phyloP scores from a whole-genome alignment of 1,140 invertebrate genomes.

The Zophobas atratus region DNA sequence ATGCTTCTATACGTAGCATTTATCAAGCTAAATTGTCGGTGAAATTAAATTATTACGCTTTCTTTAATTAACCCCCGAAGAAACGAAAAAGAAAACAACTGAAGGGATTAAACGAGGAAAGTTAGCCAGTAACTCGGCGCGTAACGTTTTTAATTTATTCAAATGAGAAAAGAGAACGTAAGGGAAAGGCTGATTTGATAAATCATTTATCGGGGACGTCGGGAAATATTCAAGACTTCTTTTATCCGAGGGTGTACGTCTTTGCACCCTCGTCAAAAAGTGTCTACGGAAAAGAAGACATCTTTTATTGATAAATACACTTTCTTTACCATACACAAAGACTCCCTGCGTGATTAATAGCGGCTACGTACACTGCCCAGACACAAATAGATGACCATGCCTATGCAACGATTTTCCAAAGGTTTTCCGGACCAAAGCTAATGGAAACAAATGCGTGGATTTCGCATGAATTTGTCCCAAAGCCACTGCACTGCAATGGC shows the following conservation, averaged over 20 bases:
- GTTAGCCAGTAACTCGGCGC: constrained; percentile 5
- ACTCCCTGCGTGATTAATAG: no score
- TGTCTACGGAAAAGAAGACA: no score
- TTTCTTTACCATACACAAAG: no score
- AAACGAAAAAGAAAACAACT: constrained; percentile 27
- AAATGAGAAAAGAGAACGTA: constrained; percentile 20
- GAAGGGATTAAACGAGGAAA: constrained; percentile 13
- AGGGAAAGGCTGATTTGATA: constrained; percentile 21
- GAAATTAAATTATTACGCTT: constrained; percentile 32
- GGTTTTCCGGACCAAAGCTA: no score
- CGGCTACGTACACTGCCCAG: no score
- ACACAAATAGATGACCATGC: no score
- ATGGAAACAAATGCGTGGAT: neutral
- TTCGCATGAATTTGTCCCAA: neutral
- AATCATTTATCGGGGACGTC: constrained; percentile 28
- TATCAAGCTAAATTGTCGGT: constrained; percentile 24
- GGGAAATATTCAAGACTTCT: neutral
- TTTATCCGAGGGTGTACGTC: neutral
- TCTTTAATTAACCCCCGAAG: constrained; percentile 13
- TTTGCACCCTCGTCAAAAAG: no score
- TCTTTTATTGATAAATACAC: no score
- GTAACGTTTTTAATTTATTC: constrained; percentile 24
- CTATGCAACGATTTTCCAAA: no score
- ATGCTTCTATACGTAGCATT: neutral
- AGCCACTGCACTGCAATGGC: neutral